Percentiles rank a stretch among this genome's conserved stretches.
These are phyloP conservation scores for Phymanthus crucifer DNA, from an alignment of 92 coral and sea anemone species.

Conservation along the genomic window DNA sequence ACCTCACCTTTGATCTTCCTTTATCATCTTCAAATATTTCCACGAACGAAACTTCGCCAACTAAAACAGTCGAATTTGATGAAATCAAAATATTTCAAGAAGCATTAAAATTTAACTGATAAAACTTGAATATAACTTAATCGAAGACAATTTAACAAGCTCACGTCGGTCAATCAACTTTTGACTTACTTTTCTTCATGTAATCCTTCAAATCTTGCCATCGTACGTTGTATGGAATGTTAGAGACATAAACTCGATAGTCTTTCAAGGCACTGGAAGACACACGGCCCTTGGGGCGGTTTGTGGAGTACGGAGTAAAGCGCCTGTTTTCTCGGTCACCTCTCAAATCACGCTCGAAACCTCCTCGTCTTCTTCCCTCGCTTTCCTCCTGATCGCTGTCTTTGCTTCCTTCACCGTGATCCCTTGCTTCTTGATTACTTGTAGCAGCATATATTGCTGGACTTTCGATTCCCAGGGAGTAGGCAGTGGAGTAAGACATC, in stretches of 20 bases:
- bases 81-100: not conserved
- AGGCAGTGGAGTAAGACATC: constrained; percentile 45
- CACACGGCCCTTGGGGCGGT: constrained; percentile 38
- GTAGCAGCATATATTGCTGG: constrained; percentile 33
- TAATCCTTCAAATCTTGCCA: constrained; percentile 96
- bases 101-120: not conserved
- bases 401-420: constrained; percentile 83
- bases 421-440: constrained; percentile 44
- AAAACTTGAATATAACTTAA: not conserved
- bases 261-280: constrained; percentile 62
- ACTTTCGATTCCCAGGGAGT: constrained; percentile 27
- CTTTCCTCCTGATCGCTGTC: constrained; percentile 93
- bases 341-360: constrained; percentile 84
- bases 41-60: constrained; percentile 89
- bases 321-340: constrained; percentile 79
- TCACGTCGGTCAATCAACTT: not conserved
- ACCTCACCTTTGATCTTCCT: constrained; percentile 86
- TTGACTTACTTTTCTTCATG: constrained; percentile 76
- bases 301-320: constrained; percentile 77
- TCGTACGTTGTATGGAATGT: constrained; percentile 77
- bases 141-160: not conserved
- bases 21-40: constrained; percentile 89
- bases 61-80: constrained; percentile 35
- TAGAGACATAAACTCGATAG: constrained; percentile 80
- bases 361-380: constrained; percentile 79